Evolutionary conservation across 1,140 invertebrate species (phyloP).

Genomic region (Brachionus calyciflorus): DNA sequence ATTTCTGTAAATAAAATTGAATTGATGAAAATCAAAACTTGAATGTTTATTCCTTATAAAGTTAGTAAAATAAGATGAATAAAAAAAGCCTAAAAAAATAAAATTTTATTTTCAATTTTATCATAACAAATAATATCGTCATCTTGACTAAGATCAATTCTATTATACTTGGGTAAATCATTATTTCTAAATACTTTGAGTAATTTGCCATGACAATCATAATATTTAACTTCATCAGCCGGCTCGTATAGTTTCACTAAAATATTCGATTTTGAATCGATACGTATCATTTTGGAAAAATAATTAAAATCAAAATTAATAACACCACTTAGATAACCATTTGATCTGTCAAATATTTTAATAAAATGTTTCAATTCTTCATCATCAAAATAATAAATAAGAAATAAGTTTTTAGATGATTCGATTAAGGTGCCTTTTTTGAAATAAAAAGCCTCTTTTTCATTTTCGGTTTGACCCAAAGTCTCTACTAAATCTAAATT

Average conservation of each 20-base stretch:
- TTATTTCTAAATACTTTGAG: constrained; percentile 7
- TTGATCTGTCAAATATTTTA: constrained; percentile 15
- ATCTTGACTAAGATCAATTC: constrained; percentile 36
- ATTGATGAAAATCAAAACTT: too few relatives aligned
- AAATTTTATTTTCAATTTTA: constrained; percentile 42
- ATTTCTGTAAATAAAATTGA: too few relatives aligned
- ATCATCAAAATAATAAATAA: constrained; percentile 32
- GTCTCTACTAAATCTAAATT: neutral
- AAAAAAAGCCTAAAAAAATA: too few relatives aligned
- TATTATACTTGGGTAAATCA: neutral
- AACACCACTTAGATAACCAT: neutral
- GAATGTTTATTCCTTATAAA: too few relatives aligned
- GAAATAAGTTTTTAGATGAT: constrained; percentile 12
- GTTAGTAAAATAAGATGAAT: too few relatives aligned
- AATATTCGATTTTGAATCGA: constrained; percentile 33
- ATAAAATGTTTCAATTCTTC: constrained; percentile 6
- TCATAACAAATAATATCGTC: constrained; percentile 45
- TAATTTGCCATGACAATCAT: constrained; percentile 7
- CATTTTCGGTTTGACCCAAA: neutral
- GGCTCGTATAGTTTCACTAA: constrained; percentile 28
- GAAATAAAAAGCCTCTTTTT: constrained; percentile 26
- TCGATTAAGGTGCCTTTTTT: constrained; percentile 15
- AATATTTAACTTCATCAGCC: constrained; percentile 24
- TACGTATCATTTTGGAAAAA: constrained; percentile 38
- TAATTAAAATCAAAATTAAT: constrained; percentile 41